Base-by-base conservation (phyloP, 92 coral and sea anemone genomes). In the Palythoa caribaeorum region DNA sequence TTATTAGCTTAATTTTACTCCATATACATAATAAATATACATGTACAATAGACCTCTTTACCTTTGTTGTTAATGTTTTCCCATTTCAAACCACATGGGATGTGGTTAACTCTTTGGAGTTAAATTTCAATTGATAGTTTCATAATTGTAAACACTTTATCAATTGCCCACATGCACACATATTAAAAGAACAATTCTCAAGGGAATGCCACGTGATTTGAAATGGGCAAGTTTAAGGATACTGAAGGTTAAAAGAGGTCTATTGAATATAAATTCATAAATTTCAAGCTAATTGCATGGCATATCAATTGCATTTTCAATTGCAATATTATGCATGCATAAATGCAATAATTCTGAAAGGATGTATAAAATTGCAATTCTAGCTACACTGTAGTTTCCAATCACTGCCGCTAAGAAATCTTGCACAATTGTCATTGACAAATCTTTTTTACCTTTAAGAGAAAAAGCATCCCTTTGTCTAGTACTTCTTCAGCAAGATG, bases 401-500 rank as follows among this genome's bases (percentile, higher is more conserved):
- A 71, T 71, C 47, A 71, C 39, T 7, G 70, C 44, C 17, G 70
- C 37, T 54, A 47, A 78, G 62, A 35, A 50, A 77, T 35, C 37
- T 77, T 14, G 38, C 62, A 55, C 15, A 38, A 50, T 77, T 38
- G 15, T 40, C 37, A 77, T 40, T 66, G 47, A 57, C n/a, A 50
- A 84, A 69, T 19, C 7, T 14, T 48, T 35, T 15, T 15, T 84
- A 89, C 92, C 94, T 85, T 86, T 89, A 92, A 35, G 0, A 92
- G 87, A 36, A 38, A 28, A 16, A 89, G 71, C 87, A 92, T 92
- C 62, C 74, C 80, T 62, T 73, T 89, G 28, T 92, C 92, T 16
- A 91, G 59, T 3, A 91, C 92, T 13, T 91, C 90, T 57, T 91
- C 92, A 3, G 94, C 92, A 8, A 92, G 90, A 66, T 92, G 92